Conservation (phyloP, 2,888 invertebrate species). For the Dromius quadrimaculatus region DNA sequence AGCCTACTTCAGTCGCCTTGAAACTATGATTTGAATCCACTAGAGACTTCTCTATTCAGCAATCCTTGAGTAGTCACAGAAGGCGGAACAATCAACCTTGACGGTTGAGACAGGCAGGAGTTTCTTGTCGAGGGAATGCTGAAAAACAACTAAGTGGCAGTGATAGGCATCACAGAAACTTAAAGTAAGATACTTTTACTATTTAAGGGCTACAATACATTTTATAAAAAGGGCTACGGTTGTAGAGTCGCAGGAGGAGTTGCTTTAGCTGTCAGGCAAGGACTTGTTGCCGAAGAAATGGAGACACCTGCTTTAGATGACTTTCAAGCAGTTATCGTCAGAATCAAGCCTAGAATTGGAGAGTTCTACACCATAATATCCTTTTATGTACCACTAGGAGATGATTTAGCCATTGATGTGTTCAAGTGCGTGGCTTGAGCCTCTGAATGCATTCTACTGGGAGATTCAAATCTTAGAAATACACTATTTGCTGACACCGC, state of each 20-base stretch:
- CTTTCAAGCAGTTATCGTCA: no score
- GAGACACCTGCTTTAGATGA: not conserved
- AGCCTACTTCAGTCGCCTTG: no score
- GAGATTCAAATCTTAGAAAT: slow-evolving; percentile 41
- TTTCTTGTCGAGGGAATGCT: not conserved
- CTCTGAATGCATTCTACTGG: slow-evolving; percentile 23
- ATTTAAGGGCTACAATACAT: not conserved
- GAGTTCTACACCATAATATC: not conserved
- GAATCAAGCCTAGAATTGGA: not conserved
- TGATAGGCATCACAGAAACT: not conserved
- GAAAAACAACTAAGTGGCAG: not conserved
- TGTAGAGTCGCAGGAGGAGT: not conserved
- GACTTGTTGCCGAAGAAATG: not conserved
- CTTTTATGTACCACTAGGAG: not conserved
- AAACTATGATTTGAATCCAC: no score
- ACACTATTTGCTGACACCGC: slow-evolving; percentile 26
- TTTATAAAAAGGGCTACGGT: not conserved
- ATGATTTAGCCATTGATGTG: slow-evolving; percentile 11
- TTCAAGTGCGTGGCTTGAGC: slow-evolving; percentile 1
- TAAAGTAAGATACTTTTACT: not conserved
- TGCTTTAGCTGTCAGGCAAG: not conserved
- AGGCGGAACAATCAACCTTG: not conserved
- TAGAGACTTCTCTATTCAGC: no score
- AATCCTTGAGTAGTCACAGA: no score
- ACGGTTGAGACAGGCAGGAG: not conserved